phyloP scores from a whole-genome alignment of 2,797 vertebrate species.

The Menidia menidia region DNA sequence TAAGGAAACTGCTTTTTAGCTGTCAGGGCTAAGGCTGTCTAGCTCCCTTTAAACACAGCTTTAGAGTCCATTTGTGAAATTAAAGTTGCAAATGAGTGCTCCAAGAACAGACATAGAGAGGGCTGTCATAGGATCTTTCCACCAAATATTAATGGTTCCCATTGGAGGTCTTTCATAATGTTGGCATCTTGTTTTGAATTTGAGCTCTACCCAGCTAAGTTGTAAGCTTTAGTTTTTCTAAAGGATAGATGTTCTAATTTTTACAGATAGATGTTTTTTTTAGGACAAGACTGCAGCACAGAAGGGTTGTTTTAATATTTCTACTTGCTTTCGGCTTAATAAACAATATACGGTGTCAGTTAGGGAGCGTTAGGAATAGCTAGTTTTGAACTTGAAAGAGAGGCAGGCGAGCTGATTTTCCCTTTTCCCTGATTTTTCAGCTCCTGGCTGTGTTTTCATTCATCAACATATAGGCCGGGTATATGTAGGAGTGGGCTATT shows the following conservation, averaged over 20 bases:
- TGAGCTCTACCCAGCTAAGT: slow-evolving; percentile 39
- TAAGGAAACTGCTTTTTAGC: slow-evolving; percentile 65
- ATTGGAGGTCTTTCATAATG: slow-evolving; percentile 48
- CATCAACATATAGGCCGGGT: slow-evolving; percentile 1
- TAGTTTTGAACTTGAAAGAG: slow-evolving; percentile 4
- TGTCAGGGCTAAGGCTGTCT: slow-evolving; percentile 65
- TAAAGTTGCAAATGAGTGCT: slow-evolving; percentile 76
- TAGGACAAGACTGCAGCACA: neutral
- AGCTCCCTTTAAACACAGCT: slow-evolving; percentile 71
- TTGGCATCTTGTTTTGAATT: slow-evolving; percentile 43
- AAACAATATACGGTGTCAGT: slow-evolving; percentile 3
- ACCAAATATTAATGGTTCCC: slow-evolving; percentile 48
- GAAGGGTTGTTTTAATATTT: neutral
- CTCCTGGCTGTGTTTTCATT: slow-evolving; percentile 12
- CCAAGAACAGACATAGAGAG: slow-evolving; percentile 54
- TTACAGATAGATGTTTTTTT: neutral
- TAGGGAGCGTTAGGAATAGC: slow-evolving; percentile 6
- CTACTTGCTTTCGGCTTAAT: neutral
- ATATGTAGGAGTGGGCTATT: neutral
- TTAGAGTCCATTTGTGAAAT: slow-evolving; percentile 78
- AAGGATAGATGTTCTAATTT: slow-evolving; percentile 3
- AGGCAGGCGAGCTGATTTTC: neutral
- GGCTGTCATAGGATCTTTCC: slow-evolving; percentile 60
- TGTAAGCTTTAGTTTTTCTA: slow-evolving; percentile 38
- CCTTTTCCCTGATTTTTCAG: no score